Conservation (phyloP, 2,888 invertebrate species). For the Shargacucullia verbasci region DNA sequence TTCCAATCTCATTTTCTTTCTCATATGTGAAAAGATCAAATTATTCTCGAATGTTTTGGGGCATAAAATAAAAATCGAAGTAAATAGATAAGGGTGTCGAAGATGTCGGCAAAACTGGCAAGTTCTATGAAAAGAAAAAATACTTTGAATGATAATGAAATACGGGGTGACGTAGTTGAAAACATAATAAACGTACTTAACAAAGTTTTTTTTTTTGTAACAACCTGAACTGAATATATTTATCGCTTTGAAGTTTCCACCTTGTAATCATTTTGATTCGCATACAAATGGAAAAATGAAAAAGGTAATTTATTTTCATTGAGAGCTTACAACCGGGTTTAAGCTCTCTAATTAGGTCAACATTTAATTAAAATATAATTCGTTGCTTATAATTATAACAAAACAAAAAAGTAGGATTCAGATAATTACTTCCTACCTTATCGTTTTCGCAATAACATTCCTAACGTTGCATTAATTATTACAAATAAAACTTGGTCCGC, state of each 20-base stretch:
- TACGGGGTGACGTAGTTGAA: slow-evolving; percentile 24
- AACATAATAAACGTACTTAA: slow-evolving; percentile 28
- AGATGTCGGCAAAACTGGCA: slow-evolving; percentile 15
- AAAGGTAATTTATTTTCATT: slow-evolving; percentile 11
- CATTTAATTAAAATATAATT: slow-evolving; percentile 1
- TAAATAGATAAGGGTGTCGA: slow-evolving; percentile 37
- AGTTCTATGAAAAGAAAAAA: slow-evolving; percentile 33
- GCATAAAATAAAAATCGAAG: slow-evolving; percentile 46
- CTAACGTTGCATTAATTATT: slow-evolving; percentile 74
- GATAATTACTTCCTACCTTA: slow-evolving; percentile 19
- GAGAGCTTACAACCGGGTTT: not conserved
- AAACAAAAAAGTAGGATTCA: slow-evolving; percentile 8
- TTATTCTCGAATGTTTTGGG: slow-evolving; percentile 46
- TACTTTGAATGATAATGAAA: slow-evolving; percentile 43
- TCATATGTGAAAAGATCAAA: slow-evolving; percentile 47
- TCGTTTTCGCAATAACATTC: slow-evolving; percentile 57
- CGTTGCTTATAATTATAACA: not conserved
- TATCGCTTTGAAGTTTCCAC: slow-evolving; percentile 37
- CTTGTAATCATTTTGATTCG: slow-evolving; percentile 27
- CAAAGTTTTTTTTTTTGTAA: slow-evolving; percentile 35
- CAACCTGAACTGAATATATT: slow-evolving; percentile 32
- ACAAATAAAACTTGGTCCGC: slow-evolving; percentile 79
- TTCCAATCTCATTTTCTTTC: slow-evolving; percentile 59
- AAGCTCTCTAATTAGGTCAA: slow-evolving; percentile 1
- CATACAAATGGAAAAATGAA: slow-evolving; percentile 13